Conservation (phyloP, 2,113 vertebrate species). For the Pionites leucogaster region DNA sequence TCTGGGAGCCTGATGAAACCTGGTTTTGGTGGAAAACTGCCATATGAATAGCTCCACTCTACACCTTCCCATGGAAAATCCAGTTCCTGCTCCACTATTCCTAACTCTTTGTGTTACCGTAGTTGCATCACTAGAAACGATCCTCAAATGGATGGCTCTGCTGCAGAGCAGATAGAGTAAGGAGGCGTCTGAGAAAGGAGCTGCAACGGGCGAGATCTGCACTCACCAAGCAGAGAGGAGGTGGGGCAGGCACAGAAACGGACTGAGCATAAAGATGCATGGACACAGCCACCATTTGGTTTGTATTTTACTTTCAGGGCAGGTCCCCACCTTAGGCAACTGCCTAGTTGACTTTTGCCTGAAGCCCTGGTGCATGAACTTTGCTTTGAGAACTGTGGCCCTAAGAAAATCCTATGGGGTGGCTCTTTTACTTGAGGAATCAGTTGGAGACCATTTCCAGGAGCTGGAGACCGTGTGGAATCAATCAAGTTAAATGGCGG, state of each 20-base stretch:
- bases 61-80: neutral
- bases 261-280: neutral
- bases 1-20: neutral
- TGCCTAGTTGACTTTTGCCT: neutral
- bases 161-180: neutral
- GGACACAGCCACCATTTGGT: neutral
- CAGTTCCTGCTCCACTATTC: neutral
- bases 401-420: neutral
- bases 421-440: neutral
- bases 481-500: conserved; percentile 40
- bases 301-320: neutral
- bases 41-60: neutral
- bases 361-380: neutral
- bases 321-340: neutral
- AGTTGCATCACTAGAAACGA: neutral
- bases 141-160: neutral
- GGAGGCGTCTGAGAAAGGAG: neutral
- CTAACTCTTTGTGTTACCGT: neutral
- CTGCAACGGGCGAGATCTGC: neutral
- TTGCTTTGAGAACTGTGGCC: neutral
- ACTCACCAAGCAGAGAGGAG: neutral
- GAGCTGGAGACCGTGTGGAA: neutral
- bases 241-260: neutral
- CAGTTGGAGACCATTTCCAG: neutral
- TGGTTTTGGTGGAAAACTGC: neutral